Percentiles rank a stretch among this genome's conserved stretches.
Conservation (phyloP, 2,888 invertebrate species). For the Quadriops clusia region DNA sequence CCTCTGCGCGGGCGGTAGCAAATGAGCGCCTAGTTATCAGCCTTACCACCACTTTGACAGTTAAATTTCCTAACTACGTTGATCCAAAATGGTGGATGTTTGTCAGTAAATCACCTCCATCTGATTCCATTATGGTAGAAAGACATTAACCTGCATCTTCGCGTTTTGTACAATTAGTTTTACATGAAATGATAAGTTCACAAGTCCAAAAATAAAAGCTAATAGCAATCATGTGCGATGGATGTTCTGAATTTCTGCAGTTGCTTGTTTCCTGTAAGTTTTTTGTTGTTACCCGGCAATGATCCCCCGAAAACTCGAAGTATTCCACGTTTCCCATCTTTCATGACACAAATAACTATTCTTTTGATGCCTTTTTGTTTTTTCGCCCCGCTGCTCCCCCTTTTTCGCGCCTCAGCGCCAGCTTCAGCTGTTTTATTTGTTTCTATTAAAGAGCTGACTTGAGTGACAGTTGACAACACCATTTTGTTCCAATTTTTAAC, state of each 20-base stretch:
- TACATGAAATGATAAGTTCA: constrained; percentile 16
- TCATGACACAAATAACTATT: neutral
- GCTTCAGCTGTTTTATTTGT: neutral
- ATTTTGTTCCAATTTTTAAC: neutral
- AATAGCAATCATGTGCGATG: constrained; percentile 69
- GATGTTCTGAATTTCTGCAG: constrained; percentile 87
- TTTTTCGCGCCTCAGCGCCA: neutral
- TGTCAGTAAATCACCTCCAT: constrained; percentile 29
- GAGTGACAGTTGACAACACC: constrained; percentile 1
- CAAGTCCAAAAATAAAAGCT: constrained; percentile 14
- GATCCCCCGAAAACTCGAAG: neutral
- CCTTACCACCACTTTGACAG: constrained; percentile 16
- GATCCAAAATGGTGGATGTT: constrained; percentile 33
- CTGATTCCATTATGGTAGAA: constrained; percentile 19
- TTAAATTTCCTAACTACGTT: constrained; percentile 18
- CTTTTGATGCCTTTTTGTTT: constrained; percentile 20
- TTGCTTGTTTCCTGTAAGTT: constrained; percentile 74
- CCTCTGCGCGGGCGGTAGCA: too few species aligned
- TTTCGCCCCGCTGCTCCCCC: constrained; percentile 13
- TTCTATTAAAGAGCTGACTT: too few species aligned
- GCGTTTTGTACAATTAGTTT: constrained; percentile 11
- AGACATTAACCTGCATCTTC: constrained; percentile 16
- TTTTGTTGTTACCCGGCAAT: constrained; percentile 3
- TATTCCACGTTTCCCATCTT: neutral
- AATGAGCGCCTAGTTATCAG: too few species aligned